These are phyloP conservation scores for Sinosuthora webbiana DNA, from an alignment of 2,113 vertebrate genomes.

Conservation along the genomic window DNA sequence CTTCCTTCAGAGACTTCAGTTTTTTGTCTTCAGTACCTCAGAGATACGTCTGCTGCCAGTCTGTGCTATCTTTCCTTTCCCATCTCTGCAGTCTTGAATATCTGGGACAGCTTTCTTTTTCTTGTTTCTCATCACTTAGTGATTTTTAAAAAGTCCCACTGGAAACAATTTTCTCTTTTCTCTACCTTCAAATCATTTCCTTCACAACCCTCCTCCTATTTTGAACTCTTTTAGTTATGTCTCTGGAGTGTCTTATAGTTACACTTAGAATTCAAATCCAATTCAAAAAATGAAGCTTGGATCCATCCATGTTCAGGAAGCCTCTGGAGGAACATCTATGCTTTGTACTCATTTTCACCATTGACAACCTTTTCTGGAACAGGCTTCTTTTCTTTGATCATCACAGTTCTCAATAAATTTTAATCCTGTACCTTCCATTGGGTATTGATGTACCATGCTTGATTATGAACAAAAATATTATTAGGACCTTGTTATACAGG, in stretches of 20 bases:
- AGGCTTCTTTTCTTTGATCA: background rate
- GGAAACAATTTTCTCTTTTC: background rate
- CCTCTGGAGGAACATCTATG: background rate
- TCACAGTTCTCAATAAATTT: background rate
- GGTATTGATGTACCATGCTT: background rate
- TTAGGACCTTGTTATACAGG: background rate
- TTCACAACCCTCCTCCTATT: background rate
- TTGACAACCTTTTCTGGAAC: background rate
- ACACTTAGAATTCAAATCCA: background rate
- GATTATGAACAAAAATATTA: background rate
- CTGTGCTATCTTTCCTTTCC: fast-evolving
- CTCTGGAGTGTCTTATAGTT: background rate
- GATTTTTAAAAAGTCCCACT: background rate
- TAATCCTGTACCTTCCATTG: background rate
- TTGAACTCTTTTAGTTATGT: background rate
- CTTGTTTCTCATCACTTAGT: background rate
- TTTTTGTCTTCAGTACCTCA: background rate
- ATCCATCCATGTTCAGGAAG: background rate
- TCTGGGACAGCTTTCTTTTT: background rate
- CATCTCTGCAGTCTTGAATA: background rate
- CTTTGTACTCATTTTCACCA: background rate
- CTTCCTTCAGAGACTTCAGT: background rate
- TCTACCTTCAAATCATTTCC: background rate
- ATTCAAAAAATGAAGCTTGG: background rate
- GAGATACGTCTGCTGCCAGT: background rate